Percentiles rank a stretch among this genome's conserved stretches.
Evolutionary conservation across 2,888 invertebrate species (phyloP).

Genomic region (Campoplex capitator): DNA sequence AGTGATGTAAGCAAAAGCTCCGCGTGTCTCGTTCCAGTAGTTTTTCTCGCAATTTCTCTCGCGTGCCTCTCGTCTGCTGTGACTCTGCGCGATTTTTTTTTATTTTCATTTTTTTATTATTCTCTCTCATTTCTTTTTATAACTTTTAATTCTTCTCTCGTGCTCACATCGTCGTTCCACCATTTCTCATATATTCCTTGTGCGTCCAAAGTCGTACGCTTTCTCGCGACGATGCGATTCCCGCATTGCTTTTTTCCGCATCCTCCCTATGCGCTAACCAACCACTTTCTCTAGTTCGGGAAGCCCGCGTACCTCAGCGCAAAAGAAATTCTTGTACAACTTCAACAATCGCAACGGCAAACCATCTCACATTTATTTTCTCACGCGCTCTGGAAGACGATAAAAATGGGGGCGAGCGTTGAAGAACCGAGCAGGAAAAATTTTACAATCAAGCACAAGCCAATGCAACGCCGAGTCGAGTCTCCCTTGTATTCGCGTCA

Average conservation of each 20-base stretch:
- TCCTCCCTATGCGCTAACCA: conserved; percentile 23
- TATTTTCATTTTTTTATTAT: conserved; percentile 32
- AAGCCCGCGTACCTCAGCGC: background rate
- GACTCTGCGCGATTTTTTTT: conserved; percentile 35
- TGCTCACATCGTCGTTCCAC: conserved; percentile 65
- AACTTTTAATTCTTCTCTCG: conserved; percentile 72
- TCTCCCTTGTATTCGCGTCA: conserved; percentile 18
- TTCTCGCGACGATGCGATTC: conserved; percentile 44
- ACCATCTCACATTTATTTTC: conserved; percentile 42
- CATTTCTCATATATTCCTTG: conserved; percentile 49
- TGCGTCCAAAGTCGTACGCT: conserved; percentile 21
- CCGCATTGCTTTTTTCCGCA: conserved; percentile 9
- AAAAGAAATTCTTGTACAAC: conserved; percentile 53
- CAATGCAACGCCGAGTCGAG: conserved; percentile 40
- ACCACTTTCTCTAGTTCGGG: conserved; percentile 20
- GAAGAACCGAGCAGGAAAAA: conserved; percentile 75
- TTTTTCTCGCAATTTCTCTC: conserved; percentile 62
- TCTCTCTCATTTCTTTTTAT: conserved; percentile 23
- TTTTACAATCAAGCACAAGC: conserved; percentile 77
- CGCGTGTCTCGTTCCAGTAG: conserved; percentile 58
- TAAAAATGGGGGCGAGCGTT: conserved; percentile 79
- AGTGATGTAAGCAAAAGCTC: conserved; percentile 52
- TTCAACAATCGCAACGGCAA: conserved; percentile 57
- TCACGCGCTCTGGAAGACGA: conserved; percentile 73
- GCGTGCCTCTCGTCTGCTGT: conserved; percentile 29